Conservation (phyloP, 2,888 invertebrate genomes). For the Diplazon laetatorius region DNA sequence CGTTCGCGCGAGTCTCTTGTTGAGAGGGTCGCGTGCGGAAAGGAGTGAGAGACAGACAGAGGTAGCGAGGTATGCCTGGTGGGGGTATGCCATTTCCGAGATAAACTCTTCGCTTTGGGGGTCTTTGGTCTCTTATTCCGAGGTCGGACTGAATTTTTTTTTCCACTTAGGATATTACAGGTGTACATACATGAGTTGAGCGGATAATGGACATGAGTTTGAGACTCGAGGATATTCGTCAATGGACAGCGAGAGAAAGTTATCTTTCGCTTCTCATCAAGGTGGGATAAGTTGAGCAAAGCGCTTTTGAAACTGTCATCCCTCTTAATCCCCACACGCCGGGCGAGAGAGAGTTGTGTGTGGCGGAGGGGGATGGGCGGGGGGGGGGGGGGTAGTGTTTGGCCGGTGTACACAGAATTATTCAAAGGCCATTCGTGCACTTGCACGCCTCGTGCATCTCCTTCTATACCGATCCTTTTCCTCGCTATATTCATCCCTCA, state of each 20-base stretch:
- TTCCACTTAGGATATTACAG: too few relatives aligned
- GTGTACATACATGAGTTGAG: too few relatives aligned
- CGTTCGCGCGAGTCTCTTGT: too few relatives aligned
- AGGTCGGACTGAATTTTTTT: too few relatives aligned
- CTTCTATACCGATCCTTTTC: constrained; percentile 17
- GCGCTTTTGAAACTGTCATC: constrained; percentile 69
- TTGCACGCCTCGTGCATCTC: constrained; percentile 34
- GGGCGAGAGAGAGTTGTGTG: constrained; percentile 25
- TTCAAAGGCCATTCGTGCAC: constrained; percentile 48
- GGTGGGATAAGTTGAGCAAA: constrained; percentile 54
- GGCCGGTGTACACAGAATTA: constrained; percentile 66
- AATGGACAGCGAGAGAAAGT: background rate
- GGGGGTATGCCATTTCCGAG: too few relatives aligned
- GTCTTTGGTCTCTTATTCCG: too few relatives aligned
- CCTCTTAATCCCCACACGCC: constrained; percentile 70
- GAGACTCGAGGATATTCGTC: constrained; percentile 7
- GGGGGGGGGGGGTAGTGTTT: constrained; percentile 62
- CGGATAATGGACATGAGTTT: background rate
- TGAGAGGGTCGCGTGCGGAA: too few relatives aligned
- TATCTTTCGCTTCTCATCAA: constrained; percentile 16
- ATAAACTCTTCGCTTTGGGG: too few relatives aligned
- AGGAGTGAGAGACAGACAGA: too few relatives aligned
- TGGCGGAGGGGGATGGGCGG: too few relatives aligned
- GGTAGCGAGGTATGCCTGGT: too few relatives aligned
- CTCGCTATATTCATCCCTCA: constrained; percentile 17